Base-by-base conservation (phyloP, 1,140 invertebrate species). In the Drosophila eugracilis region DNA sequence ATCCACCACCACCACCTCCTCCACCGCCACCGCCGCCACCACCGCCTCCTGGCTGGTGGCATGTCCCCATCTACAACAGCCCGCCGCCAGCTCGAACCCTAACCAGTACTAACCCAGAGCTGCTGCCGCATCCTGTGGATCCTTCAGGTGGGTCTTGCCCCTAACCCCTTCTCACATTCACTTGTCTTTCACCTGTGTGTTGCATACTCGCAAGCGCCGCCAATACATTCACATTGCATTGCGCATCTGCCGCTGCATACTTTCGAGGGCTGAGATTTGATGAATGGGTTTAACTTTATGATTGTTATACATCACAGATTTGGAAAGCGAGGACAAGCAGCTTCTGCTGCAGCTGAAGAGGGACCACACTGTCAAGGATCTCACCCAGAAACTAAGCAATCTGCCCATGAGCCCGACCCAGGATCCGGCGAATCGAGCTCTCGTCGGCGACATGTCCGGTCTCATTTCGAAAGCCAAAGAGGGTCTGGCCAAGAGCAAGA, bases 381-480 rank as follows among this genome's bases (percentile, higher is more conserved):
- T 97, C 54, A 97, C 96, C 26, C 96, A 97, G 90, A 96, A 96
- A 92, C 92, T 97, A 70, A 95, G 95, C 17, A 96, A 94, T 90
- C 92, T 95, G 84, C 92, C 94, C 28, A 93, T 91, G 53, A 95
- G 94, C 91, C 92, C 86, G 21, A 93, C 91, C 59, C 94, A 92
- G 67, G 75, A 92, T 19, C 19, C 55, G 5, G 73, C 52, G 21
- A 93, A 91, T 78, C 73, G 94, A 53, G 62, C 83, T 22, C 95
- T 96, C 57, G 86, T 90, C 24, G 96, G 96, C 12, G 96, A 97
- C 77, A 96, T 97, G 94, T 96, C 95, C 63, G 97, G 97, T 26
- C 93, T 98, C 57, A 97, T 98, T 78, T 97, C 95, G 50, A 97
- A 98, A 92, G 97, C 97, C 50, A 98, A 98, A 93, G 97, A 98